These are phyloP conservation scores for Caenorhabditis becei DNA, from an alignment of 2,888 invertebrate species.

Conservation along the genomic window DNA sequence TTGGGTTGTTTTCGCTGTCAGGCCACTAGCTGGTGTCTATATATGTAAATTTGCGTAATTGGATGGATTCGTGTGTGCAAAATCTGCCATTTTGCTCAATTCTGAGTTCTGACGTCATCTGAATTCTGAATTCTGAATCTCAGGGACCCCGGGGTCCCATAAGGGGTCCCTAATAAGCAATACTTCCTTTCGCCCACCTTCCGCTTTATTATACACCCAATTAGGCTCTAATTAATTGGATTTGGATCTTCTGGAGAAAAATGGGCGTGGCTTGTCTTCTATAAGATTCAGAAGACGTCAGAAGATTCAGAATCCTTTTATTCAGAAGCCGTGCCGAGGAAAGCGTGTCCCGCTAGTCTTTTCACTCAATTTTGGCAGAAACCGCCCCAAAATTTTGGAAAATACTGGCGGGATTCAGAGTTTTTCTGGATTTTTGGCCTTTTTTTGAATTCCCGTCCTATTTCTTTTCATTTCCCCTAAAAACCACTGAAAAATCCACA, in stretches of 20 bases:
- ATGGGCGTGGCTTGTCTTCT: constrained; percentile 18
- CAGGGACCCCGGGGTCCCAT: no score
- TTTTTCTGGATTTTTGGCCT: constrained; percentile 22
- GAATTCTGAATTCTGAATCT: no score
- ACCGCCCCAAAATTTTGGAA: neutral
- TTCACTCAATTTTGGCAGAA: neutral
- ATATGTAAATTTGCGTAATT: constrained; percentile 22
- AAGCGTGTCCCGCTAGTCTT: constrained; percentile 3
- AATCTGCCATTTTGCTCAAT: no score
- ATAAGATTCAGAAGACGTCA: neutral
- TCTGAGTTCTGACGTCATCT: no score
- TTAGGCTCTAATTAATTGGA: constrained; percentile 10
- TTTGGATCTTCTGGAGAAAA: no score
- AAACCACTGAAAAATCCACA: no score
- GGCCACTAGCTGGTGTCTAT: neutral
- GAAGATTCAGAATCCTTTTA: no score
- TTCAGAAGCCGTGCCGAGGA: constrained; percentile 6
- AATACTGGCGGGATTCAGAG: constrained; percentile 10
- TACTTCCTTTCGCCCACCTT: constrained; percentile 17
- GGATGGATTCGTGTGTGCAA: constrained; percentile 10
- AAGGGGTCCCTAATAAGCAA: no score
- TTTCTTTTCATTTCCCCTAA: no score
- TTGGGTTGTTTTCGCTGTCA: neutral
- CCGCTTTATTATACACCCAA: constrained; percentile 16
- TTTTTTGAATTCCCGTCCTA: no score